Conservation (phyloP, 1,140 invertebrate genomes). For the Zeugodacus cucurbitae region DNA sequence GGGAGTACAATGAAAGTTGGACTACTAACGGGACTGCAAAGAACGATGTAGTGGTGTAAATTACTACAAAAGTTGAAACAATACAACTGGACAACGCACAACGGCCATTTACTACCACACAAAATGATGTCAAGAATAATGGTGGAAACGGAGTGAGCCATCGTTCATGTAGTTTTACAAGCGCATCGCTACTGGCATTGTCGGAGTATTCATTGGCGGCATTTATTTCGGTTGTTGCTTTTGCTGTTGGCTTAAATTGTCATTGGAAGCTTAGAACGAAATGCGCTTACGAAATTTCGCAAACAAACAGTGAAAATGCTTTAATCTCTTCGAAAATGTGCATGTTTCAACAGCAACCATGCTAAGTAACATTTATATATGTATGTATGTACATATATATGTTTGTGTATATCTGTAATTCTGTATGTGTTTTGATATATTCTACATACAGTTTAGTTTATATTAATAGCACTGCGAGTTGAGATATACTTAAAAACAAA, state of each 20-base stretch:
- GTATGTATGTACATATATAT: too few relatives aligned
- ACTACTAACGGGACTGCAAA: neutral
- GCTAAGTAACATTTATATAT: too few relatives aligned
- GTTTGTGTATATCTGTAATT: too few relatives aligned
- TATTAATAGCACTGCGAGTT: too few relatives aligned
- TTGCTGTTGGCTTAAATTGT: conserved; percentile 26
- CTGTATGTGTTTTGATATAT: too few relatives aligned
- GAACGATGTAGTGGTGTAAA: neutral
- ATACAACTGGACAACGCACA: conserved; percentile 1
- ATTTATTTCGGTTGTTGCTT: neutral
- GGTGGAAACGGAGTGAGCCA: neutral
- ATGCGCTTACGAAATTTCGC: neutral
- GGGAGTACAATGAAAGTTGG: neutral
- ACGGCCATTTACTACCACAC: too few relatives aligned
- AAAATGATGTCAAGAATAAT: neutral
- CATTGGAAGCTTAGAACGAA: conserved; percentile 25
- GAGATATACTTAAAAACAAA: too few relatives aligned
- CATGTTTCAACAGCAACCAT: neutral
- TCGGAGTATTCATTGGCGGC: neutral
- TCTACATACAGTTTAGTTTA: too few relatives aligned
- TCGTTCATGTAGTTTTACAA: neutral
- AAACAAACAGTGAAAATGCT: conserved; percentile 23
- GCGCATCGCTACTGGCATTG: neutral
- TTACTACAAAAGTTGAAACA: neutral
- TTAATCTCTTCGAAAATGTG: neutral